Evolutionary conservation across 35 echinoderm and acorn worm species (phyloP), one percentile per base, ranked within the genome.

Genomic region (Antedon bifida): DNA sequence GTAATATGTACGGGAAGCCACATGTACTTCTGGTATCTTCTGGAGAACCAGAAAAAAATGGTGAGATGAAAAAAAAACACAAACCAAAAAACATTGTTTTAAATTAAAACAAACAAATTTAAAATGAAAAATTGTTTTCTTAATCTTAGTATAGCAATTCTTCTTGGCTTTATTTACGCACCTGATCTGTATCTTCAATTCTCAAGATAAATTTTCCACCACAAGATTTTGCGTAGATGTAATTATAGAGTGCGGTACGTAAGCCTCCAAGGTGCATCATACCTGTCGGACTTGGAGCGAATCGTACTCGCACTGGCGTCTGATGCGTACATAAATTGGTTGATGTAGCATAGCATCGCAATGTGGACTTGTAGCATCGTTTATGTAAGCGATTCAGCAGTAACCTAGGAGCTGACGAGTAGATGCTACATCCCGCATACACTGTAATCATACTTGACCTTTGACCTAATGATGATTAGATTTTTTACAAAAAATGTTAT

Each of bases 141-240:
- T n/a, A n/a, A n/a, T n/a, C n/a, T n/a, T n/a, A n/a, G n/a, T n/a
- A n/a, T n/a, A n/a, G n/a, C n/a, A n/a, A n/a, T n/a, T n/a, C n/a
- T n/a, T n/a, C n/a, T n/a, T n/a, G n/a, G n/a, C n/a, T n/a, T n/a
- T n/a, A n/a, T n/a, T n/a, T n/a, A n/a, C n/a, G n/a, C n/a, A 97
- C 94, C 90, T 97, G 90, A 75, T 97, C 94, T 32, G 94, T 97
- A 30, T 97, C 94, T 77, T 97, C 94, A 30, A 97, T 89, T 34
- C 94, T 89, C 21, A 97, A 73, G 75, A 97, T 81, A 73, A 97
- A 97, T 64, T 81, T 86, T 23, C 94, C 94, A 77, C 77, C 31
- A 11, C 81, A 75, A 0, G 88, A 83, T 78, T 90, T 97, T 36
- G 94, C 94, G 86, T 81, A 97, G 33, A 97, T 82, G 75, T 87